Conservation (phyloP, 2,113 vertebrate species). For the Gila orcuttii region DNA sequence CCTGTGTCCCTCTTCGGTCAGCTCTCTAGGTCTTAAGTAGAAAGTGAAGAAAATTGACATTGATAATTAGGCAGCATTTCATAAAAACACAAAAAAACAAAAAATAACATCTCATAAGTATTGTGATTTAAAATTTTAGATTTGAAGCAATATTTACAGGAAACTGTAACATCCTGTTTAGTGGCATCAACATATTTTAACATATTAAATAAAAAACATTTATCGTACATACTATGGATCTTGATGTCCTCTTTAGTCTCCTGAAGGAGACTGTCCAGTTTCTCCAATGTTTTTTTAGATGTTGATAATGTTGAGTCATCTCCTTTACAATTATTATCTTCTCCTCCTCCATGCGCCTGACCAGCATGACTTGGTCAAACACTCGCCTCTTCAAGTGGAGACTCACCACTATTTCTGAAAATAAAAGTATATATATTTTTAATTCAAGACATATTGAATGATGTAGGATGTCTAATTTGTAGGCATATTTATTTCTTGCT, state of each 20-base stretch:
- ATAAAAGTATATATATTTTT: background rate
- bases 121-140: background rate
- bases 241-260: background rate
- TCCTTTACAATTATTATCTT: background rate
- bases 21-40: background rate
- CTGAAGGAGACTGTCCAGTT: background rate
- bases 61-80: background rate
- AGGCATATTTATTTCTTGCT: too few relatives aligned
- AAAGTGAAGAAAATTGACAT: too few relatives aligned
- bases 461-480: too few relatives aligned
- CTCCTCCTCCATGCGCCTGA: background rate
- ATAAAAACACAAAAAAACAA: background rate
- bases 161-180: background rate
- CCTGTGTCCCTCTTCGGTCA: background rate
- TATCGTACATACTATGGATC: background rate
- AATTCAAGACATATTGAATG: too few relatives aligned
- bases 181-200: background rate
- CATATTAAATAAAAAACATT: background rate
- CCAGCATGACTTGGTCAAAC: slow-evolving; percentile 6
- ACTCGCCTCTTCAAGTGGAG: slow-evolving; percentile 3
- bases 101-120: too few relatives aligned
- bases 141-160: background rate
- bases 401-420: background rate
- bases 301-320: slow-evolving; percentile 2
- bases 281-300: background rate